These are phyloP conservation scores for Albula goreensis DNA, from an alignment of 2,113 vertebrate species.

Conservation along the genomic window DNA sequence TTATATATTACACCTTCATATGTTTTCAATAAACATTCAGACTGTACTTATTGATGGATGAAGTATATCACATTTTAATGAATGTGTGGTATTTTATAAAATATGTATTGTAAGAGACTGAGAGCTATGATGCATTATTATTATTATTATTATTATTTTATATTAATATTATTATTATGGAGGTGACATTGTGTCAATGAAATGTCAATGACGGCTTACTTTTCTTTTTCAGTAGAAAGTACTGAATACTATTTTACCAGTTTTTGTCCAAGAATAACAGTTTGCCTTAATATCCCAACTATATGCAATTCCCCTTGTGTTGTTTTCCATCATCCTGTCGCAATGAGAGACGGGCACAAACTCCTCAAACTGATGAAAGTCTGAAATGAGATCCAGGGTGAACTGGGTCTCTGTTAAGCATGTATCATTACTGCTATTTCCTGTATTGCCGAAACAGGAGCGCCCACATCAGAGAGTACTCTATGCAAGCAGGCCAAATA, in stretches of 20 bases:
- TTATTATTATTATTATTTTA: background rate
- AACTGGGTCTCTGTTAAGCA: background rate
- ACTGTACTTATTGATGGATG: no score
- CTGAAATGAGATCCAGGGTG: constrained; percentile 1
- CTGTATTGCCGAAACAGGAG: background rate
- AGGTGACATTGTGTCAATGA: background rate
- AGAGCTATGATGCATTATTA: no score
- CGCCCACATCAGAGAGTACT: background rate
- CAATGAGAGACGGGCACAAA: background rate
- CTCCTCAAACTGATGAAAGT: background rate
- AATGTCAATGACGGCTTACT: background rate
- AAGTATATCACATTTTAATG: no score
- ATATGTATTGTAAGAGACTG: no score
- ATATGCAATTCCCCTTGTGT: background rate
- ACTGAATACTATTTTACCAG: background rate
- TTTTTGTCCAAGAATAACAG: background rate
- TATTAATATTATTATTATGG: background rate
- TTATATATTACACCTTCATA: no score
- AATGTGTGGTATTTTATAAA: no score
- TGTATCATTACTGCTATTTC: background rate
- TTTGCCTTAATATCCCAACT: background rate
- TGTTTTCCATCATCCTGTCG: background rate
- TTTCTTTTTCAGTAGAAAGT: background rate
- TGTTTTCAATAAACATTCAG: no score
- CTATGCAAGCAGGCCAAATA: background rate